A percentile compares a stretch with the other conserved stretches of the same genome.
phyloP scores from a whole-genome alignment of 2,888 invertebrate genomes.

The Arge pagana region DNA sequence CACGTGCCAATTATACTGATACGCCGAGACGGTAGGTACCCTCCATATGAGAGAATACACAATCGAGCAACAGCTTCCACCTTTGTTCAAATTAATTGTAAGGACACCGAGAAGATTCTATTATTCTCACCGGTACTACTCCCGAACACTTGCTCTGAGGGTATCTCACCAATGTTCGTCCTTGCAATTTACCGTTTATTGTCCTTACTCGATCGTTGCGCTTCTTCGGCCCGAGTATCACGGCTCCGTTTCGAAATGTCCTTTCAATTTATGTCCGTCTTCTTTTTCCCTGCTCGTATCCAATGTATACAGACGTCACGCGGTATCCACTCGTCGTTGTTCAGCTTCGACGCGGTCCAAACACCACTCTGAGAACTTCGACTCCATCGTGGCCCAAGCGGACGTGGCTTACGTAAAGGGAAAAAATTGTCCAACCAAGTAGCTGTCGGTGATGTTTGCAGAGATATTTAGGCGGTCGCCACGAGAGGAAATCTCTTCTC shows the following conservation, averaged over 20 bases:
- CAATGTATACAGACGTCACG: too few species aligned
- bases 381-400: not conserved
- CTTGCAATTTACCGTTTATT: too few species aligned
- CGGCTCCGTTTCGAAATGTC: too few species aligned
- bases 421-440: constrained; percentile 23
- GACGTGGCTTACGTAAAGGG: not conserved
- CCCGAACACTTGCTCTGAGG: too few species aligned
- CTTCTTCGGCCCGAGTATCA: too few species aligned
- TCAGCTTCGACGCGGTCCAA: not conserved
- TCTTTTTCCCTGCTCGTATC: too few species aligned
- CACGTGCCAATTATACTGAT: constrained; percentile 11
- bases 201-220: too few species aligned
- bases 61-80: constrained; percentile 5
- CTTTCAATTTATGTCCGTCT: too few species aligned
- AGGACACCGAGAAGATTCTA: constrained; percentile 11
- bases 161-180: too few species aligned
- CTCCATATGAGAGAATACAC: constrained; percentile 11
- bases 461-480: constrained; percentile 37
- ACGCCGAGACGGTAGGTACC: constrained; percentile 1
- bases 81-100: constrained; percentile 17
- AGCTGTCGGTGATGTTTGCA: constrained; percentile 39
- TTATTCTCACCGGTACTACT: constrained; percentile 1
- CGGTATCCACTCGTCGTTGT: too few species aligned
- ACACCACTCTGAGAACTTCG: not conserved
- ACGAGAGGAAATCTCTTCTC: constrained; percentile 18